These are phyloP conservation scores for Drosophila pseudoobscura DNA, from an alignment of 1,140 invertebrate species.

Conservation along the genomic window DNA sequence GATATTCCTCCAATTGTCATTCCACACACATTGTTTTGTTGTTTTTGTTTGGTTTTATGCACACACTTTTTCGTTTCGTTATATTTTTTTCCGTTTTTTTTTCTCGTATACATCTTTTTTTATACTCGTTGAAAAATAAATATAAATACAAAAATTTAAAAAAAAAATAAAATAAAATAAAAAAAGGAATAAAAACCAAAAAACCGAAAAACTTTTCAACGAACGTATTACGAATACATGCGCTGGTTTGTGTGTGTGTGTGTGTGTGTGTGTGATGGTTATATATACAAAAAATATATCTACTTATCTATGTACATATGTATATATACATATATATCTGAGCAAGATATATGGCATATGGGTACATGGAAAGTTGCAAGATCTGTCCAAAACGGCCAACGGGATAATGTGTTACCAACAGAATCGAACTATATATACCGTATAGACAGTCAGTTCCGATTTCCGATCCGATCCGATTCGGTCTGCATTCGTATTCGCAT, in stretches of 20 bases:
- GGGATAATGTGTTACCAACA: constrained; percentile 20
- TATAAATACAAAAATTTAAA: constrained; percentile 23
- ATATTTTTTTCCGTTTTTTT: constrained; percentile 36
- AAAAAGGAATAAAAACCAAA: constrained; percentile 29
- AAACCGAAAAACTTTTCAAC: constrained; percentile 50
- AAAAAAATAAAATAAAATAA: constrained; percentile 26
- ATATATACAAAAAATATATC: constrained; percentile 27
- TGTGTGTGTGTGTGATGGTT: constrained; percentile 58
- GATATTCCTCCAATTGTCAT: constrained; percentile 71
- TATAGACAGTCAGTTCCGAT: constrained; percentile 33
- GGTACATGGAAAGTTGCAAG: constrained; percentile 23
- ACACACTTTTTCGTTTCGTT: constrained; percentile 38
- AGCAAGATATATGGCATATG: constrained; percentile 26
- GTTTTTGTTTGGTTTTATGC: constrained; percentile 66
- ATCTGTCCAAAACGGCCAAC: constrained; percentile 20
- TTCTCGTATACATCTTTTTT: constrained; percentile 32
- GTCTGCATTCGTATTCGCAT: constrained; percentile 30
- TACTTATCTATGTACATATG: constrained; percentile 14
- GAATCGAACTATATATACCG: constrained; percentile 43
- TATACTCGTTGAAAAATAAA: constrained; percentile 39
- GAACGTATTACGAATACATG: constrained; percentile 36
- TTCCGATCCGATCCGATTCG: constrained; percentile 7
- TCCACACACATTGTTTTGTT: constrained; percentile 74
- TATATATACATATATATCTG: constrained; percentile 23
- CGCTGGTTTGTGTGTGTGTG: constrained; percentile 40